Percentiles rank a stretch among this genome's conserved stretches.
Conservation (phyloP, 1,140 invertebrate species). For the Myzus persicae region DNA sequence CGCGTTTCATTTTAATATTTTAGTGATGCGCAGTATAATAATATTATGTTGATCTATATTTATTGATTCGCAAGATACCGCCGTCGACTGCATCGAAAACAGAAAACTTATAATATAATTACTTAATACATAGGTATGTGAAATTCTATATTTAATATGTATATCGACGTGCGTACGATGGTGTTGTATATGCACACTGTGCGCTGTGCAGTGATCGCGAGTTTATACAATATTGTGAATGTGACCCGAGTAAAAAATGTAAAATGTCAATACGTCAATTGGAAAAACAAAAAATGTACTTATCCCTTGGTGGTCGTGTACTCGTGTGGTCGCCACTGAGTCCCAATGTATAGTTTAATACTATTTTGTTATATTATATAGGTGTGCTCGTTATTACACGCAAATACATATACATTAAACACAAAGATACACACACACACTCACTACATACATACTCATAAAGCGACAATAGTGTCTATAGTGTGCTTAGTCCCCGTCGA, state of each 20-base stretch:
- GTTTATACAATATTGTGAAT: not conserved
- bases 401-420: not conserved
- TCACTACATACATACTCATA: too few relatives aligned
- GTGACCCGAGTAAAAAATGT: not conserved
- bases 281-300: not conserved
- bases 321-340: not conserved
- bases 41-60: not conserved
- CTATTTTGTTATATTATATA: not conserved
- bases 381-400: not conserved
- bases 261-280: not conserved
- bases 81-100: not conserved
- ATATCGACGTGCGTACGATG: not conserved
- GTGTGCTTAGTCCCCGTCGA: not conserved
- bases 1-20: not conserved
- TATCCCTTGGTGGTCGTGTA: not conserved
- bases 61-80: not conserved
- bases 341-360: not conserved
- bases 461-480: not conserved
- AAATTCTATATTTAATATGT: not conserved
- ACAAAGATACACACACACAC: too few relatives aligned
- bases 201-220: not conserved
- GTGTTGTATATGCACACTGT: not conserved
- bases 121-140: not conserved
- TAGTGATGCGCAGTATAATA: not conserved
- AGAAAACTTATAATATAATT: not conserved